Evolutionary conservation across 2,797 vertebrate species (phyloP).

Genomic region (Oryzias sinensis): DNA sequence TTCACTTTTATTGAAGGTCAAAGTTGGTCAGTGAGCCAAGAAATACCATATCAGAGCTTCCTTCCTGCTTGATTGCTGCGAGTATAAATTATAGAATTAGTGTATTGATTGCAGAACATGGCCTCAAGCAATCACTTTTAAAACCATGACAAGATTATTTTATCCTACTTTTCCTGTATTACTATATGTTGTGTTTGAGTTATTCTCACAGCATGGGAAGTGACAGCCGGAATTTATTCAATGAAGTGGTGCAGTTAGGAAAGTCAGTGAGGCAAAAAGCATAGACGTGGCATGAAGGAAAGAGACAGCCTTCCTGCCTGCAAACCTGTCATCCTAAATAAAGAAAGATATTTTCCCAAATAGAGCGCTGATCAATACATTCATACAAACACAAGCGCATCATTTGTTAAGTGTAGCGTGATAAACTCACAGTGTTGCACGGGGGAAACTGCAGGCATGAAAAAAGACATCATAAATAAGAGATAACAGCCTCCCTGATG

Average conservation of each 20-base stretch:
- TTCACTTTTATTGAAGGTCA: constrained; percentile 95
- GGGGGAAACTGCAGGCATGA: constrained; percentile 50
- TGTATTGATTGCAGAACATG: constrained; percentile 96
- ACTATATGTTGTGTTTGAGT: constrained; percentile 99
- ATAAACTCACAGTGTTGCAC: constrained; percentile 51
- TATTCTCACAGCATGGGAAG: constrained; percentile 97
- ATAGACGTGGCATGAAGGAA: constrained; percentile 77
- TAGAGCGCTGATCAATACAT: constrained; percentile 88
- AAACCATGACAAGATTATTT: constrained; percentile 99
- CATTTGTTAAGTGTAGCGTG: constrained; percentile 72
- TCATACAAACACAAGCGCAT: constrained; percentile 87
- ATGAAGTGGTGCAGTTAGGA: constrained; percentile 96
- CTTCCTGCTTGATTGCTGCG: constrained; percentile 90
- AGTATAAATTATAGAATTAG: constrained; percentile 99
- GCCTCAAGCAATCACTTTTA: constrained; percentile 98
- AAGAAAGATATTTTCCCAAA: constrained; percentile 87
- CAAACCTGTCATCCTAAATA: constrained; percentile 79
- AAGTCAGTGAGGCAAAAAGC: constrained; percentile 93
- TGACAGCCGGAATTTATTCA: constrained; percentile 99
- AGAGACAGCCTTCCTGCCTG: constrained; percentile 70
- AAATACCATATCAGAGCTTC: constrained; percentile 98
- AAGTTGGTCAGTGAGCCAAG: constrained; percentile 99
- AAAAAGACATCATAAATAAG: constrained; percentile 57
- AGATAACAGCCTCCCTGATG: constrained; percentile 50
- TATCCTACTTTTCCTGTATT: constrained; percentile 99